phyloP scores from a whole-genome alignment of 2,797 vertebrate species.

The Phrynocephalus forsythii region DNA sequence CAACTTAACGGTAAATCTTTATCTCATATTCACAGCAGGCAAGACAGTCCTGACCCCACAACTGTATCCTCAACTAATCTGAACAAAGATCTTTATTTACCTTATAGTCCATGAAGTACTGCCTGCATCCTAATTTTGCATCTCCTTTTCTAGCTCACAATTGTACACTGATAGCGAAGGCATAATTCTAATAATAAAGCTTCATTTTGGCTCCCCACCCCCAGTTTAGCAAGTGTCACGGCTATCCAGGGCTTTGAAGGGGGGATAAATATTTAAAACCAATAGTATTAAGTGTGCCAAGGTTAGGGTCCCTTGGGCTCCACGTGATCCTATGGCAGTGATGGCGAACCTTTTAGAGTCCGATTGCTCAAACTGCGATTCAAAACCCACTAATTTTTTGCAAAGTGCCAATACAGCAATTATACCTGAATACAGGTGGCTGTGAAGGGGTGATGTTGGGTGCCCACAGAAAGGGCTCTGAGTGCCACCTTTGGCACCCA shows the following conservation, averaged over 20 bases:
- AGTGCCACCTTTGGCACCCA: no score
- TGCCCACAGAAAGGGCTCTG: no score
- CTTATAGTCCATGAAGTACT: neutral
- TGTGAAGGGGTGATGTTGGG: no score
- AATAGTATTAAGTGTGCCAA: neutral
- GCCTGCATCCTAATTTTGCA: neutral
- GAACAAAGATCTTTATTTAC: no score
- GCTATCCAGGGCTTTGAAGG: no score
- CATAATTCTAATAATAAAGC: neutral
- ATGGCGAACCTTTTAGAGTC: no score
- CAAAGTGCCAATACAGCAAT: no score
- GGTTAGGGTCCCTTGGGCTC: neutral
- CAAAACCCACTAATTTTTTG: no score
- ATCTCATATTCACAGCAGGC: neutral
- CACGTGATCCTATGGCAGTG: neutral
- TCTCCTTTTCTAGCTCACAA: neutral
- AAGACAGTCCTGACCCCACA: neutral
- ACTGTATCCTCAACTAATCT: neutral
- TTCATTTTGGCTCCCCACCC: neutral
- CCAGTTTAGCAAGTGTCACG: no score
- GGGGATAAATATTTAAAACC: neutral
- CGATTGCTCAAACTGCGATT: no score
- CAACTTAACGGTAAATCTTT: neutral
- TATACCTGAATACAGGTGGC: no score
- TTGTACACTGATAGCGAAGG: neutral